Conservation (phyloP, 2,888 invertebrate genomes). For the Eristalis arbustorum region DNA sequence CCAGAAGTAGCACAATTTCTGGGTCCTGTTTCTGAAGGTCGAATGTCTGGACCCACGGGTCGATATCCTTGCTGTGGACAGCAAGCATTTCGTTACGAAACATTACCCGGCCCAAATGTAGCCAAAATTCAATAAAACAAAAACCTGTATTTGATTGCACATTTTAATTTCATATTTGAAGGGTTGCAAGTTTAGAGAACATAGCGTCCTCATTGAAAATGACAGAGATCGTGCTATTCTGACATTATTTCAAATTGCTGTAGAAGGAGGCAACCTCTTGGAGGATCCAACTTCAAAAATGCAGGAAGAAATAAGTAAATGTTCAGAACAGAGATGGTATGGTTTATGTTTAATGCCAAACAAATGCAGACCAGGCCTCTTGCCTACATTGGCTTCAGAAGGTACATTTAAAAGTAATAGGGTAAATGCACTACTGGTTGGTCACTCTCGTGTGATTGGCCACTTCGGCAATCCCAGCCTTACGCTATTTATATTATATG, state of each 20-base stretch:
- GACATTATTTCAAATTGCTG: slow-evolving; percentile 77
- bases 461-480: too few species aligned
- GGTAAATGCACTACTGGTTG: too few species aligned
- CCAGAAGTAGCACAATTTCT: slow-evolving; percentile 89
- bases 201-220: slow-evolving; percentile 84
- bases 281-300: slow-evolving; percentile 75
- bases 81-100: slow-evolving; percentile 84
- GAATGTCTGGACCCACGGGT: slow-evolving; percentile 86
- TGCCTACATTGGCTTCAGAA: slow-evolving; percentile 76
- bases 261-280: slow-evolving; percentile 77
- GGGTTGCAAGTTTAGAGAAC: slow-evolving; percentile 89
- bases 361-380: slow-evolving; percentile 78
- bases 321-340: slow-evolving; percentile 76
- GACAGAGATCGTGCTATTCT: slow-evolving; percentile 86
- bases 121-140: slow-evolving; percentile 1
- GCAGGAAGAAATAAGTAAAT: slow-evolving; percentile 73
- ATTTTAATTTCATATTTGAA: slow-evolving; percentile 73
- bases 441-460: too few species aligned
- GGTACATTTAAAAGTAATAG: slow-evolving; percentile 61
- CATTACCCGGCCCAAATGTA: slow-evolving; percentile 79
- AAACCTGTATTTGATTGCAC: not conserved
- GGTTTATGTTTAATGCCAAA: slow-evolving; percentile 78
- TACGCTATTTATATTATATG: too few species aligned
- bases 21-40: slow-evolving; percentile 83
- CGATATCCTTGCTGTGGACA: slow-evolving; percentile 94